These are phyloP conservation scores for Lasioglossum zephyrum DNA, from an alignment of 2,888 invertebrate species.

Conservation along the genomic window DNA sequence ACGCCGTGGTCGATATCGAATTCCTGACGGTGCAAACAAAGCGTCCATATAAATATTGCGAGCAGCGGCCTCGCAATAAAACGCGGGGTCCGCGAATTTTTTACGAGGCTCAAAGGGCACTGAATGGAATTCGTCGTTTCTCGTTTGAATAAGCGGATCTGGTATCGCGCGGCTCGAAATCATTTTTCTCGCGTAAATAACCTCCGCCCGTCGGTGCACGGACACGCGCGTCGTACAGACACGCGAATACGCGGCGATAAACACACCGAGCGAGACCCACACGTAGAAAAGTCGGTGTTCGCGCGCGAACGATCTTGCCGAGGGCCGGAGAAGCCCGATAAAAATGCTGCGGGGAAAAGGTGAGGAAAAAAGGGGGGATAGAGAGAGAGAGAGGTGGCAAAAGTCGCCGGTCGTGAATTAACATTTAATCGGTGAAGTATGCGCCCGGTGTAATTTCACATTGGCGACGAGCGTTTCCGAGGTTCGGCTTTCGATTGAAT, in stretches of 20 bases:
- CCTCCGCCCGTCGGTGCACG: background rate
- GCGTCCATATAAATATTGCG: conserved; percentile 30
- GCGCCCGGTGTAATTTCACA: conserved; percentile 56
- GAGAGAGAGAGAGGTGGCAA: background rate
- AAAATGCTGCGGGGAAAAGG: background rate
- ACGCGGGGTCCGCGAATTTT: conserved; percentile 40
- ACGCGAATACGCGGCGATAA: background rate
- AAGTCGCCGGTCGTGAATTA: conserved; percentile 43
- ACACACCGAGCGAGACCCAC: background rate
- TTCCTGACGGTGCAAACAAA: conserved; percentile 32
- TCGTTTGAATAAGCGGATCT: conserved; percentile 61
- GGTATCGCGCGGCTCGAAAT: conserved; percentile 24
- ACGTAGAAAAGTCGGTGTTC: background rate
- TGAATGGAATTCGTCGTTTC: conserved; percentile 33
- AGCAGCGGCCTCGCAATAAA: conserved; percentile 46
- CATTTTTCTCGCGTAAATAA: conserved; percentile 27
- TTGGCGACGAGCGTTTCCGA: conserved; percentile 32
- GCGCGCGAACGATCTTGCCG: background rate
- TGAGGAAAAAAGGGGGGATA: background rate
- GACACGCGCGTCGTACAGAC: background rate
- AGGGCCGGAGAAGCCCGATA: background rate
- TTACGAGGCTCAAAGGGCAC: conserved; percentile 19
- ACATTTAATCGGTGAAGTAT: conserved; percentile 63
- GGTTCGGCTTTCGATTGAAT: conserved; percentile 52
- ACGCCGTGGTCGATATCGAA: conserved; percentile 43